Conservation (phyloP, 2,113 vertebrate species). For the Cariama cristata region DNA sequence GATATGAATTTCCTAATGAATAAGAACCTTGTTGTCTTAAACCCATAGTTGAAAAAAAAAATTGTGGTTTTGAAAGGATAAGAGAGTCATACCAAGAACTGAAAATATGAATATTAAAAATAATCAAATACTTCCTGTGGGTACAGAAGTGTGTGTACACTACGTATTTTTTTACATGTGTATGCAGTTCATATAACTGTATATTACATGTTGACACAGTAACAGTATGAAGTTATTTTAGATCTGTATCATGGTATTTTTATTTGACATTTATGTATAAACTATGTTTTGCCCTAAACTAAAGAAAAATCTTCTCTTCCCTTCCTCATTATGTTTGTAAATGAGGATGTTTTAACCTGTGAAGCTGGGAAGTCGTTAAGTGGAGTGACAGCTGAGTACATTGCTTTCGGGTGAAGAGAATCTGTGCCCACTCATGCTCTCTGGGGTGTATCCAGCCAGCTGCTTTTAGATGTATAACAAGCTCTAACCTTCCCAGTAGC, state of each 20-base stretch:
- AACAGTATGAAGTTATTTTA: background rate
- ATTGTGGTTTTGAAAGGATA: background rate
- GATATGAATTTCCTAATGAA: background rate
- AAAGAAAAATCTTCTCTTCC: background rate
- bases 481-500: background rate
- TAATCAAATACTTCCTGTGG: background rate
- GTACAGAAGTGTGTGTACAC: background rate
- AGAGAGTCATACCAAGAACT: background rate
- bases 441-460: background rate
- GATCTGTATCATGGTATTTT: background rate
- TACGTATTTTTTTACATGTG: background rate
- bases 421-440: background rate
- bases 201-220: background rate
- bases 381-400: background rate
- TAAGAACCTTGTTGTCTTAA: background rate
- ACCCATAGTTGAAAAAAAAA: background rate
- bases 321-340: background rate
- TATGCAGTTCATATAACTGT: background rate
- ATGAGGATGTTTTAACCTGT: background rate
- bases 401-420: rapidly evolving
- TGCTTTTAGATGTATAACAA: background rate
- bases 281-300: background rate
- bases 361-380: background rate
- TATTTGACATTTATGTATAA: background rate
- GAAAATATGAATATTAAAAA: background rate